Percentiles rank a stretch among this genome's conserved stretches.
phyloP scores from a whole-genome alignment of 2,888 invertebrate genomes.

The Melanostoma mellinum region DNA sequence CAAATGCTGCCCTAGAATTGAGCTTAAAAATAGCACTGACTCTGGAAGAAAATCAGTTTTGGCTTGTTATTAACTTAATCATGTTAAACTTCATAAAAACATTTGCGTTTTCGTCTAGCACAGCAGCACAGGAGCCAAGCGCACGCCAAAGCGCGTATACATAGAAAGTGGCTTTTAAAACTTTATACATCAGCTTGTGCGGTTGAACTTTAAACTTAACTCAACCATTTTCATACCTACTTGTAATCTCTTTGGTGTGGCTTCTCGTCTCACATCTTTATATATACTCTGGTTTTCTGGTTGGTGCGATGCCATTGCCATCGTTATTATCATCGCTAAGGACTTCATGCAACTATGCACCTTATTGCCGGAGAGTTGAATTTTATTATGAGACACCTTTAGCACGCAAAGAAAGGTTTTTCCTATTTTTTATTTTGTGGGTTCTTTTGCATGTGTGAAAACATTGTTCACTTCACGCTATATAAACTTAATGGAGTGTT shows the following conservation, averaged over 20 bases:
- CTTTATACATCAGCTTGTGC: background rate
- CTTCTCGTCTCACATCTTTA: constrained; percentile 17
- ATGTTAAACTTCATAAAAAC: constrained; percentile 53
- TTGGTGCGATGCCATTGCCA: background rate
- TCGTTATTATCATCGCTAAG: constrained; percentile 21
- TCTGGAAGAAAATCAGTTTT: constrained; percentile 49
- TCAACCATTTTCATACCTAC: constrained; percentile 16
- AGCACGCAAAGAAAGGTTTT: constrained; percentile 17
- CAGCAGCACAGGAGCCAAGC: too few species aligned
- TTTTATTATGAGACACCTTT: constrained; percentile 60
- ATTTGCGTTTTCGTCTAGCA: constrained; percentile 45
- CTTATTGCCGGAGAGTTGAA: constrained; percentile 43
- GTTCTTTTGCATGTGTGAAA: constrained; percentile 4
- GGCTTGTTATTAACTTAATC: constrained; percentile 63
- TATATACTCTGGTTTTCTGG: constrained; percentile 16
- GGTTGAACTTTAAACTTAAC: background rate
- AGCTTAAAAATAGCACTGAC: constrained; percentile 12
- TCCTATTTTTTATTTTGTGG: background rate
- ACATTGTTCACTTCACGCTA: constrained; percentile 39
- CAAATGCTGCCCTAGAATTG: background rate
- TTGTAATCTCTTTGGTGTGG: constrained; percentile 19
- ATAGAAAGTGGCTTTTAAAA: background rate
- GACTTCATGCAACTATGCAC: constrained; percentile 61
- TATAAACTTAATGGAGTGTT: constrained; percentile 18
- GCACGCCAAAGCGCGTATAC: too few species aligned